Evolutionary conservation across 2,113 vertebrate genomes (phyloP), one percentile per base, ranked within the genome.

Genomic region (Oplegnathus fasciatus): DNA sequence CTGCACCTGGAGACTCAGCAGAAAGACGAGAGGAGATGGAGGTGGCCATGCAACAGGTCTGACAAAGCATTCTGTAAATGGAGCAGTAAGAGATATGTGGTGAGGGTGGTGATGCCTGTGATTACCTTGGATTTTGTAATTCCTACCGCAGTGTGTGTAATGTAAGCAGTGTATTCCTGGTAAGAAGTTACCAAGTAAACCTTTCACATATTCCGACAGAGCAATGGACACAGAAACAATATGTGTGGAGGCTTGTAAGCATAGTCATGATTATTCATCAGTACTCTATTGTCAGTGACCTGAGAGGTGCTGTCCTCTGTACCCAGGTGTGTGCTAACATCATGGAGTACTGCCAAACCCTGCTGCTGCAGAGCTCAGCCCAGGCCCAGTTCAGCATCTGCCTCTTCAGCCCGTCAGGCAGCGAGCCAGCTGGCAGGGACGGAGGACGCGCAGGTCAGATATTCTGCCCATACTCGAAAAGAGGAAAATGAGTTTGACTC

Each of bases 301-400:
- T 80, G 62, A 86, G 34, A 24, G 46, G 1, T 67, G 50, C 9
- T 82, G 37, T 46, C 76, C 68, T 79, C 50, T 82, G 55, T 91
- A 9, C 78, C 37, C 85, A 99, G 98, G 97, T 99, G 69, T 99
- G 98, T 94, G 98, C 98, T 67, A 99, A 99, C 0, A 97, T 99
- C 82, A 98, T 99, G 97, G 97, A 99, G 90, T 99, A 99, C 91
- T 99, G 98, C 91, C 97, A 99, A 75, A 96, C 97, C 0, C 96
- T 99, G 55, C 97, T 99, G 93, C 91, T 98, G 64, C 98, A 98
- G 90, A 98, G 96, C 5, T 97, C 97, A 6, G 78, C 96, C 1
- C 95, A 95, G 80, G 97, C 98, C 61, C 97, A 98, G 95, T 97
- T 97, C 75, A 92, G 95, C 2, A 92, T 97, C 86, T 99, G 98